phyloP scores from a whole-genome alignment of 2,888 invertebrate genomes.

The Ptychoptera albimana region DNA sequence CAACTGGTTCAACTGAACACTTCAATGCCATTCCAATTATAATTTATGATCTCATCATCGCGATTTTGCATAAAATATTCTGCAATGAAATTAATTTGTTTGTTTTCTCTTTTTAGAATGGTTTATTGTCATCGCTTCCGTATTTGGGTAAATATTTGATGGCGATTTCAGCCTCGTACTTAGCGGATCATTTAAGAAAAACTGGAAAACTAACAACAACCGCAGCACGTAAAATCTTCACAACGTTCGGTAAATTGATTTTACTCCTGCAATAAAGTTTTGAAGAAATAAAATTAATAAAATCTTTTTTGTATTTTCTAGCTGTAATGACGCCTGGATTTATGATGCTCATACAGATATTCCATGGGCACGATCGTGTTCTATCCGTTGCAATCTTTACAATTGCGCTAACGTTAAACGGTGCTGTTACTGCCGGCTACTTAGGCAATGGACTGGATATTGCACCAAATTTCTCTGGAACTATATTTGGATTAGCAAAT shows the following conservation, averaged over 20 bases:
- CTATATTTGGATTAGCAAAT: conserved; percentile 80
- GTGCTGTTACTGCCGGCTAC: conserved; percentile 74
- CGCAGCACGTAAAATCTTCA: conserved; percentile 51
- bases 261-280: not conserved
- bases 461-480: conserved; percentile 76
- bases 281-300: no score
- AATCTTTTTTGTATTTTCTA: conserved; percentile 17
- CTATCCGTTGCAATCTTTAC: conserved; percentile 67
- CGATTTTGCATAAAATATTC: not conserved
- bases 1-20: no score
- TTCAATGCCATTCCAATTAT: not conserved
- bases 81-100: no score
- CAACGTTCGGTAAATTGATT: conserved; percentile 37
- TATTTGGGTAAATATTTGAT: conserved; percentile 75
- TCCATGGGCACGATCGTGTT: conserved; percentile 49
- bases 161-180: conserved; percentile 53
- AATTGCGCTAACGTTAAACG: conserved; percentile 63
- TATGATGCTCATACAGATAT: conserved; percentile 58
- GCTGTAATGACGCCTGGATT: conserved; percentile 48
- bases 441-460: conserved; percentile 75
- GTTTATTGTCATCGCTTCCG: conserved; percentile 66
- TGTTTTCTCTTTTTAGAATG: conserved; percentile 43
- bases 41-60: not conserved
- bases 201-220: conserved; percentile 57
- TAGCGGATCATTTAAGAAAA: conserved; percentile 55